Evolutionary conservation across 2,797 vertebrate species (phyloP), one percentile per base, ranked within the genome.

Genomic region (Chloroceryle inda): DNA sequence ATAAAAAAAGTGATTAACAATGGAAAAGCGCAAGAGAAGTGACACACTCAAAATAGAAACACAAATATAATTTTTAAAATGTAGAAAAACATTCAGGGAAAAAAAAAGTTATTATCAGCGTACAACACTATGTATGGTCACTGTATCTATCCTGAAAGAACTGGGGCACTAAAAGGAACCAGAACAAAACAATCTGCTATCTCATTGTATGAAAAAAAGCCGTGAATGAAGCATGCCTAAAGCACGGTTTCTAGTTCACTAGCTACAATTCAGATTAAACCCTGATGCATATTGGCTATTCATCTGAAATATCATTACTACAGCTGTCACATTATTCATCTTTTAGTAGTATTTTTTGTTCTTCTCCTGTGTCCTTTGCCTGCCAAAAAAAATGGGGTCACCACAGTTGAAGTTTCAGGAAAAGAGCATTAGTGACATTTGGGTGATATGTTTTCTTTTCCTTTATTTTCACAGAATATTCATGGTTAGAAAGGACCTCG

Each of bases 131-230:
- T 2, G 10, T 13, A 49, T 12, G 24, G 62, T n/a, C 67, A 64
- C 74, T 31, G 38, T 93, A 79, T 42, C 52, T 66, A 26, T 22
- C 56, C 72, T 67, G 67, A 94, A 96, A 93, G 72, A 95, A 91
- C 49, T 74, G n/a, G 74, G 62, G 24, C 91, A 88, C n/a, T 59
- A 75, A 75, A 61, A 74, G 68, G 56, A 73, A 94, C 76, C 56
- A 75, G 69, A 94, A 31, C 72, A 58, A 89, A 91, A 24, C 74
- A 76, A 79, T 73, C 63, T 92, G 68, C 37, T 80, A 35, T 26
- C 62, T 83, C 68, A 55, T 6, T 40, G 15, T 85, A 73, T 8
- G 33, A 82, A 77, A 55, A 35, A 66, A 69, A 49, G 4, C 33
- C 47, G 71, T 37, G 19, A 92, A 62, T 8, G 6, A 87, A 91